phyloP scores from a whole-genome alignment of 2,113 vertebrate genomes.

The Cinclus mexicanus region DNA sequence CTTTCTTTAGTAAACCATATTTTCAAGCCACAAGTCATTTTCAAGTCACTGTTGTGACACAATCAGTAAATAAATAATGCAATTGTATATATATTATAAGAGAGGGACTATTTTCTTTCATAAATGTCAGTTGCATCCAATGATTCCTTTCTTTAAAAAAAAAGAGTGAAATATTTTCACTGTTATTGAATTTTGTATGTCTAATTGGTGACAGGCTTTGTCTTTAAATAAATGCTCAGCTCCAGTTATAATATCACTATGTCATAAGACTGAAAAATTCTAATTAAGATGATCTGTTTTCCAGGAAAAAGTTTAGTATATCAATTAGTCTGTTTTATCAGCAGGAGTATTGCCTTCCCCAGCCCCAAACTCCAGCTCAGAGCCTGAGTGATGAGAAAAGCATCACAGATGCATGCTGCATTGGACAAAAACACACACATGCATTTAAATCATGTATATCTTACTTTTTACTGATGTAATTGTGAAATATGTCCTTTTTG shows the following conservation, averaged over 20 bases:
- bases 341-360: not conserved
- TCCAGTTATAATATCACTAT: slow-evolving; percentile 45
- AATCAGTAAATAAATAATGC: not conserved
- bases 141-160: not conserved
- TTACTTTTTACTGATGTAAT: slow-evolving; percentile 84
- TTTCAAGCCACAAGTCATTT: not conserved
- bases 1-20: not conserved
- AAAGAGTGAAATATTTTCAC: not conserved
- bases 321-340: slow-evolving; percentile 48
- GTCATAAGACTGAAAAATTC: slow-evolving; percentile 47
- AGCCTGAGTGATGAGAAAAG: slow-evolving; percentile 63
- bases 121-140: not conserved
- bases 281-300: slow-evolving; percentile 65
- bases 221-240: slow-evolving; percentile 48
- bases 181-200: not conserved
- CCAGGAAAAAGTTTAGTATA: slow-evolving; percentile 41
- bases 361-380: slow-evolving; percentile 5
- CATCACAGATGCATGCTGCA: slow-evolving; percentile 75
- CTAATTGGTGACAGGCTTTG: slow-evolving; percentile 23
- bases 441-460: slow-evolving; percentile 81
- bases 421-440: slow-evolving; percentile 74
- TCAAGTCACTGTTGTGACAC: not conserved
- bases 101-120: not conserved
- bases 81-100: not conserved
- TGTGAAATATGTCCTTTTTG: slow-evolving; percentile 85